Evolutionary conservation across 1,140 invertebrate species (phyloP), one percentile per base, ranked within the genome.

Genomic region (Samia ricini): DNA sequence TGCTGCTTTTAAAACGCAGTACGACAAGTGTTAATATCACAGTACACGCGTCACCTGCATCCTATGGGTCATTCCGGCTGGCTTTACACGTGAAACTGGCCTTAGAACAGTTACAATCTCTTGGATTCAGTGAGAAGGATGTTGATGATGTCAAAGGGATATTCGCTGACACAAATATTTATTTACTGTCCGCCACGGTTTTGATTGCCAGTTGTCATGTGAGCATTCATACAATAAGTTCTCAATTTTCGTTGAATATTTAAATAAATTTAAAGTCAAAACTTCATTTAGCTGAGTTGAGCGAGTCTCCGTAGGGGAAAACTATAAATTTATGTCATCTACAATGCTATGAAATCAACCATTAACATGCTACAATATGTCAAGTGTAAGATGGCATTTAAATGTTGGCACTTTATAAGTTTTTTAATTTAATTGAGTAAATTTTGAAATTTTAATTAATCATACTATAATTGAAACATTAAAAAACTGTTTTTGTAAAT

Each of bases 141-240:
- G 92, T 98, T 50, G 98, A 99, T 91, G 98, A 99, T 92, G 94
- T 99, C 0, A 99, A 99, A 91, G 95, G 96, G 55, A 96, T 99
- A 75, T 99, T 99, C 91, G 95, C 96, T 1, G 98, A 99, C 76
- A 99, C 98, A 0, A 99, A 99, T 89, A 91, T 99, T 10, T 97
- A 97, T 85, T 92, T 99, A 54, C 88, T 99, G n/a, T 95, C 95
- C 70, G 92, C 96, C 26, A 99, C 98, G n/a, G 94, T 99, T 71
- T 92, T 97, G 69, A 96, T 99, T 65, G 95, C 97, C 50, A 95
- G 96, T 63, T 92, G 98, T 76, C 98, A 99, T 94, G 97, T 99
- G 93, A 94, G 96, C 93, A 49, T 60, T 52, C 20, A 6, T 22
- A 15, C n/a, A n/a, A 4, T 24, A 33, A 19, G n/a, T 18, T 18